A percentile compares a stretch with the other conserved stretches of the same genome.
Conservation (phyloP, 2,888 invertebrate genomes). For the Ectobius pallidus region DNA sequence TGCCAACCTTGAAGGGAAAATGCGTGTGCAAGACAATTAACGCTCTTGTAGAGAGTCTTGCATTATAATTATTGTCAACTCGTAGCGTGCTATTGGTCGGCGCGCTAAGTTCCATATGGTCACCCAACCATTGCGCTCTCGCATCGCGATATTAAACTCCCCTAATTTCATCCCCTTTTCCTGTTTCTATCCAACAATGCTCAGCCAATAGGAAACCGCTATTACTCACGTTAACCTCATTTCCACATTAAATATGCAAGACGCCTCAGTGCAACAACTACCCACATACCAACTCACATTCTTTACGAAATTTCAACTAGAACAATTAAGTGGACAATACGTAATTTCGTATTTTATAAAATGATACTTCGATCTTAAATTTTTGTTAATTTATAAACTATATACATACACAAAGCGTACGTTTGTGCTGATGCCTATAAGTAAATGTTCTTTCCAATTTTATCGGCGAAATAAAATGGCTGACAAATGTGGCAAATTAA, state of each 20-base stretch:
- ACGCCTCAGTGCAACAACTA: background rate
- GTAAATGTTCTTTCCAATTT: no score
- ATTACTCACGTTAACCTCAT: constrained; percentile 20
- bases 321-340: no score
- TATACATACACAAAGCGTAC: no score
- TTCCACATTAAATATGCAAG: background rate
- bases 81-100: background rate
- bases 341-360: no score
- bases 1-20: no score
- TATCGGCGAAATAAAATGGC: no score
- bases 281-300: background rate
- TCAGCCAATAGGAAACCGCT: constrained; percentile 22
- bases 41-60: background rate
- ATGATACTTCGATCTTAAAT: no score
- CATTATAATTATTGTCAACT: background rate
- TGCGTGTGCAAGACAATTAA: no score
- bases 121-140: constrained; percentile 11
- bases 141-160: constrained; percentile 20
- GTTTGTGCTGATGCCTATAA: no score
- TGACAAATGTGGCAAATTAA: no score
- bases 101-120: background rate
- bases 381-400: no score
- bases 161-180: constrained; percentile 16
- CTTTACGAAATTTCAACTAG: no score
- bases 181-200: constrained; percentile 20